phyloP scores from a whole-genome alignment of 2,797 vertebrate species.

The Esox lucius region DNA sequence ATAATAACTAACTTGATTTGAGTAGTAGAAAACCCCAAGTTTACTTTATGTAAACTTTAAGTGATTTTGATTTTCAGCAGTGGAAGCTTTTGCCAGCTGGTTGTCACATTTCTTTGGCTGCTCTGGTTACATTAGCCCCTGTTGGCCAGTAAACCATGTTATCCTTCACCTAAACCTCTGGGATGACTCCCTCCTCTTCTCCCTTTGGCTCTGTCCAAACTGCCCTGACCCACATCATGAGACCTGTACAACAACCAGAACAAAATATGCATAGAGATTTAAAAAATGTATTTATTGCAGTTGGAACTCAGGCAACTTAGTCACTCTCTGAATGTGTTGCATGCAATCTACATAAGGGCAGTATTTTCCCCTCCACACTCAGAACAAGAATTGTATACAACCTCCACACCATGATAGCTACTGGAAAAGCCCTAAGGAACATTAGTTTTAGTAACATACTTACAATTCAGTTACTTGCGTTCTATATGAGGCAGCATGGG shows the following conservation, averaged over 20 bases:
- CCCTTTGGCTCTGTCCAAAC: slow-evolving; percentile 19
- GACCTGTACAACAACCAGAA: slow-evolving; percentile 12
- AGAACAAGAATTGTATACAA: not conserved
- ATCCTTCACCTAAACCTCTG: slow-evolving; percentile 12
- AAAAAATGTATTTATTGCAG: not conserved
- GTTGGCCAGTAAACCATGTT: slow-evolving; percentile 18
- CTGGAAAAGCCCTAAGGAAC: too few species aligned
- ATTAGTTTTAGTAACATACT: too few species aligned
- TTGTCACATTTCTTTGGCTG: slow-evolving; percentile 6
- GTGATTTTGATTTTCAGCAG: slow-evolving; percentile 18
- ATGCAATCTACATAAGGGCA: slow-evolving; percentile 13
- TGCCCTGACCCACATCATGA: slow-evolving; percentile 19
- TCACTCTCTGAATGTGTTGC: slow-evolving; percentile 21
- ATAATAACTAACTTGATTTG: slow-evolving; percentile 18
- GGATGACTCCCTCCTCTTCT: slow-evolving; percentile 23
- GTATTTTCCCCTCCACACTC: not conserved
- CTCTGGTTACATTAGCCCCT: slow-evolving; percentile 19
- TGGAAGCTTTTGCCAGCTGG: slow-evolving; percentile 17
- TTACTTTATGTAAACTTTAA: slow-evolving; percentile 14
- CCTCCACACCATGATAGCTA: too few species aligned
- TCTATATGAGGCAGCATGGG: too few species aligned
- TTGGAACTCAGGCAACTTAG: not conserved
- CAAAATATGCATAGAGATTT: not conserved
- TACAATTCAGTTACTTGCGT: too few species aligned
- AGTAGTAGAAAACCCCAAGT: slow-evolving; percentile 14